Evolutionary conservation across 1,140 invertebrate genomes (phyloP), one percentile per base, ranked within the genome.

Genomic region (Drosophila pachea): DNA sequence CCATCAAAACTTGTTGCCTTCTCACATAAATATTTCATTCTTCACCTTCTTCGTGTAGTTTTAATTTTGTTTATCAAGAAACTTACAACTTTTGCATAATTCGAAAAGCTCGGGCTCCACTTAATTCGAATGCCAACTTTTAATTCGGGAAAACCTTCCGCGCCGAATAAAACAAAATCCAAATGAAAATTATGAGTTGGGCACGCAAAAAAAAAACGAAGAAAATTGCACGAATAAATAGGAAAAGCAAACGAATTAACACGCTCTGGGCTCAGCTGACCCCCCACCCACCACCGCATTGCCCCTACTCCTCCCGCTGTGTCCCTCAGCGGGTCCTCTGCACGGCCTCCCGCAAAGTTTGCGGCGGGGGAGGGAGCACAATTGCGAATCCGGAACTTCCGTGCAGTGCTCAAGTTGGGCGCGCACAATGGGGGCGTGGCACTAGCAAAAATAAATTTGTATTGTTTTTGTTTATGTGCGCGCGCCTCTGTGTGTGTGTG

Each of bases 161-260:
- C 56, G 12, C 22, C 9, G 11, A 47, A 66, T 78, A 83, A 73
- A 61, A 73, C 73, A 78, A 73, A 78, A 76, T 43, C 36, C 2
- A 43, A 43, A 14, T 43, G 12, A 47, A 70, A 68, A 83, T 83
- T 82, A 82, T 83, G 60, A 54, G n/a, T n/a, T n/a, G n/a, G n/a
- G n/a, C n/a, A n/a, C n/a, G n/a, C n/a, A 49, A 71, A 61, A 54
- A 50, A 53, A 42, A 29, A 29, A 33, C 6, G 9, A 52, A 63
- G n/a, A 50, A 7, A 69, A 77, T 59, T 59, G 60, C 47, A 59
- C 60, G 67, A 74, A 45, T 31, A 63, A 64, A 64, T 79, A 71
- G 29, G 56, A 83, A 22, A 75, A 74, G 65, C 68, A 79, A 83
- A 83, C 78, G 79, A 84, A 83, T 83, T 83, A 84, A 83, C 79